phyloP scores from a whole-genome alignment of 2,888 invertebrate genomes.

The Drosophila borborema region DNA sequence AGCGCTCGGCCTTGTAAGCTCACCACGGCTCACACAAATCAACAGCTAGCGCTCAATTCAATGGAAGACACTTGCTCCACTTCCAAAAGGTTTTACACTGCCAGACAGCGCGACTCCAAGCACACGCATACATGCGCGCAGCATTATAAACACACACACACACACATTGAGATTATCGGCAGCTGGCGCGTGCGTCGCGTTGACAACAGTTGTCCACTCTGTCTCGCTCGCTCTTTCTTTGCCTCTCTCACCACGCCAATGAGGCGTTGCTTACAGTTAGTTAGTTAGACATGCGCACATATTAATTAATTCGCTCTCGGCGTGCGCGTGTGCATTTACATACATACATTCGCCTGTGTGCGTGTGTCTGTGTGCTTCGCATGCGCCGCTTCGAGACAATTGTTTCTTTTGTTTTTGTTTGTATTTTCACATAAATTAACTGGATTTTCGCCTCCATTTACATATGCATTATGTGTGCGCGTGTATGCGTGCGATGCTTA shows the following conservation, averaged over 20 bases:
- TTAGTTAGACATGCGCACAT: constrained; percentile 62
- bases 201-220: constrained; percentile 12
- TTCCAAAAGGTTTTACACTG: constrained; percentile 61
- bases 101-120: constrained; percentile 72
- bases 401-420: constrained; percentile 10
- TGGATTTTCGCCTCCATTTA: constrained; percentile 16
- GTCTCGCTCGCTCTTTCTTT: no score
- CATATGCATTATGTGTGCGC: constrained; percentile 10
- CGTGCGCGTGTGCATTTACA: constrained; percentile 40
- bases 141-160: background rate
- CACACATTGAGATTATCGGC: constrained; percentile 32
- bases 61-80: constrained; percentile 69
- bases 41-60: constrained; percentile 8
- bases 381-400: constrained; percentile 61
- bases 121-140: constrained; percentile 11
- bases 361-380: constrained; percentile 53
- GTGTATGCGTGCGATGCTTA: constrained; percentile 48
- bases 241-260: background rate
- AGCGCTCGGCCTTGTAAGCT: constrained; percentile 16
- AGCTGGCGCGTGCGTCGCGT: constrained; percentile 65
- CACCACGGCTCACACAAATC: constrained; percentile 3
- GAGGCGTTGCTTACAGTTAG: constrained; percentile 53
- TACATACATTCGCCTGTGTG: constrained; percentile 14
- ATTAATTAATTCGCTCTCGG: constrained; percentile 35
- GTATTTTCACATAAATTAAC: constrained; percentile 23